Base-by-base conservation (phyloP, 64 coral and sea anemone species). In the Stichodactyla helianthus region DNA sequence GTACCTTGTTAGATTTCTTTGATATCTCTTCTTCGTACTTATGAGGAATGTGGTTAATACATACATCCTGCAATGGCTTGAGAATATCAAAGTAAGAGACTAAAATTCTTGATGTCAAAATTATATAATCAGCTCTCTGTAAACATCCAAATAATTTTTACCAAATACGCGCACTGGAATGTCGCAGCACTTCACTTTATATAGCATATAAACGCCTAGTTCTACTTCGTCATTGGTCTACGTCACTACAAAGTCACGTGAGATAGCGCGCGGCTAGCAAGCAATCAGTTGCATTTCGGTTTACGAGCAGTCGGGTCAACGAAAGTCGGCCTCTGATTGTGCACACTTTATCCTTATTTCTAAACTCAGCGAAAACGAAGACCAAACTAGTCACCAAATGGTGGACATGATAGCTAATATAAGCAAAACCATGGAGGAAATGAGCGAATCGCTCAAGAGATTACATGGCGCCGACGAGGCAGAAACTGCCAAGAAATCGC, bases 371-470 rank as follows among this genome's bases (percentile, higher is more conserved):
- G 61, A 64, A 64, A 5, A 64, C 17, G 61, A 64, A 64, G 1
- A 27, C 7, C 9, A 51, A 7, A 77, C 11, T 5, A 77, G 67
- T 59, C 25, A 64, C 18, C 9, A 7, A 51, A 79, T 88, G 58
- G 51, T 82, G 54, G 52, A 79, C 64, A 27, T 88, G 71, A 5
- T 82, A 44, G 16, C 77, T 82, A 60, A 35, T 59, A 88, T 92
- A 26, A 92, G 83, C 59, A 13, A 18, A 52, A 88, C 53, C 23
- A 84, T 88, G 91, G 20, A 25, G 5, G 50, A 70, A 0, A 84
- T 88, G 57, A 87, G 79, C 86, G 79, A 92, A 92, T 92, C 86
- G 86, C 91, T 92, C 79, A 90, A 86, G 53, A 50, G 79, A 12
- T 25, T 84, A 7, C 52, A 84, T 78, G 77, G 84, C 22, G 60